These are phyloP conservation scores for Zhuqinia jingwanae DNA, from an alignment of 2,888 invertebrate species.

Conservation along the genomic window DNA sequence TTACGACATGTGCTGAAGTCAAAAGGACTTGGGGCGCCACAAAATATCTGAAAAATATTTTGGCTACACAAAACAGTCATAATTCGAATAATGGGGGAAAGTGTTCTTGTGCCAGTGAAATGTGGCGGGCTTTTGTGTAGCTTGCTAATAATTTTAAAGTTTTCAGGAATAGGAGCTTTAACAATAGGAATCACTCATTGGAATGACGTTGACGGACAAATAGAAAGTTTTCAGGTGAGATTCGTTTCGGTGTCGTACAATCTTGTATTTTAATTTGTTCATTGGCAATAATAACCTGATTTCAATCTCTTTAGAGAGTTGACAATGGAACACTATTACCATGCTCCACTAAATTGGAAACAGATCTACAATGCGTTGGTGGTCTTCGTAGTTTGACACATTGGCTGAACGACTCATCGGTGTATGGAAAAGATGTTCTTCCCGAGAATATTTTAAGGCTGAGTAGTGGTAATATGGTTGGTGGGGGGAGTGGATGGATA, in stretches of 20 bases:
- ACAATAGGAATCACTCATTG: slow-evolving; percentile 17
- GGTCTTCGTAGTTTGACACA: slow-evolving; percentile 42
- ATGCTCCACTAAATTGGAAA: neutral
- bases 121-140: too few species aligned
- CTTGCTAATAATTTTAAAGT: too few species aligned
- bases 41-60: too few species aligned
- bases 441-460: slow-evolving; percentile 50
- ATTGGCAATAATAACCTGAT: too few species aligned
- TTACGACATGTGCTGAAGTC: too few species aligned
- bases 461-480: slow-evolving; percentile 75
- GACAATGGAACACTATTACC: neutral
- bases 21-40: too few species aligned
- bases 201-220: slow-evolving; percentile 34
- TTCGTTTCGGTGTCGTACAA: too few species aligned
- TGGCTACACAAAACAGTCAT: too few species aligned
- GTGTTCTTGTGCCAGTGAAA: too few species aligned
- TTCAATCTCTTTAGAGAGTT: too few species aligned
- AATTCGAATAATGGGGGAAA: too few species aligned
- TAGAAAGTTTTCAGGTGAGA: slow-evolving; percentile 30
- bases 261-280: neutral
- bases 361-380: slow-evolving; percentile 45
- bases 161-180: too few species aligned
- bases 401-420: slow-evolving; percentile 28
- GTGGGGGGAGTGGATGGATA: slow-evolving; percentile 77
- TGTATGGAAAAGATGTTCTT: neutral